A percentile compares a stretch with the other conserved stretches of the same genome.
These are phyloP conservation scores for Brachynemurus nebulosus DNA, from an alignment of 2,888 invertebrate species.

Conservation along the genomic window DNA sequence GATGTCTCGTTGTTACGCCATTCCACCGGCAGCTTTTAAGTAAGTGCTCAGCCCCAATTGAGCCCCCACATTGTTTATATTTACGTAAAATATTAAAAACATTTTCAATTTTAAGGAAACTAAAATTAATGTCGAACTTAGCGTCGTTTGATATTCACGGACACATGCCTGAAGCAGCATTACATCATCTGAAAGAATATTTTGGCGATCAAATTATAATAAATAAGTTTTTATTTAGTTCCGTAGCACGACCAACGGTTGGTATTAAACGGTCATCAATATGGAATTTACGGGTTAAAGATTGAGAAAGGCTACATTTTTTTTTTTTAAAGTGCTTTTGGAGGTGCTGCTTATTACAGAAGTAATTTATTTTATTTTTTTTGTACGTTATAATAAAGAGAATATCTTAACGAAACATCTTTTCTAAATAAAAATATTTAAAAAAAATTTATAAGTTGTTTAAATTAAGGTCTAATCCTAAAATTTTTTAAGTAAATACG, in stretches of 20 bases:
- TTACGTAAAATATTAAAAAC: conserved; percentile 3
- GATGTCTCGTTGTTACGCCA: conserved; percentile 67
- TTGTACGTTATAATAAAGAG: too few species aligned
- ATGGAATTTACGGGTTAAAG: conserved; percentile 76
- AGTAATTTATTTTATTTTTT: too few species aligned
- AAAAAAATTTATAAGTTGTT: too few species aligned
- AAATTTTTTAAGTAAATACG: too few species aligned
- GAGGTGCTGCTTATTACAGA: too few species aligned
- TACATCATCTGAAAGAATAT: conserved; percentile 38
- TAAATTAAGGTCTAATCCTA: too few species aligned
- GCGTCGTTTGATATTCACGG: conserved; percentile 73
- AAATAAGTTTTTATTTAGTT: conserved; percentile 67
- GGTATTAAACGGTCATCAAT: conserved; percentile 76
- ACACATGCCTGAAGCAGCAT: conserved; percentile 43
- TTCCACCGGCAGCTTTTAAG: conserved; percentile 54
- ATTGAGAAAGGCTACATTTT: conserved; percentile 32
- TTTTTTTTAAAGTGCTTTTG: too few species aligned
- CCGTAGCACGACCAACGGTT: conserved; percentile 80
- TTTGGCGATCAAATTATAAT: conserved; percentile 46
- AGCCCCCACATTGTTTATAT: too few species aligned
- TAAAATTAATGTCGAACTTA: conserved; percentile 48
- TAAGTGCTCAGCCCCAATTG: conserved; percentile 30
- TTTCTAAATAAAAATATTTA: too few species aligned
- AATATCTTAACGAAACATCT: too few species aligned
- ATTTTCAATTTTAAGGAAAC: conserved; percentile 29